Evolutionary conservation across 2,888 invertebrate species (phyloP).

Genomic region (Plutella xylostella): DNA sequence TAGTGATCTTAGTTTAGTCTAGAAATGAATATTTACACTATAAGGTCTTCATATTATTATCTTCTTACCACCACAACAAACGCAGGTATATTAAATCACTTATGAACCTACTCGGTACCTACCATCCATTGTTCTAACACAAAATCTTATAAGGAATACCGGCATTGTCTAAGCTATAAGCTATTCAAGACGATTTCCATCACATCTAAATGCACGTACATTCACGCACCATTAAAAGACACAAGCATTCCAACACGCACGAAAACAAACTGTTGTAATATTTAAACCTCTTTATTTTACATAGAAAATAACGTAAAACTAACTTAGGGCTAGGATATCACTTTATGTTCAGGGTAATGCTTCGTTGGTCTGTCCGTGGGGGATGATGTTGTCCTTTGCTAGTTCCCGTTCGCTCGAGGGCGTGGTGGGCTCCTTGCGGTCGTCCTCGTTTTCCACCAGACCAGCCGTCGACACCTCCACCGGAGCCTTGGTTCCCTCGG

Average conservation of each 20-base stretch:
- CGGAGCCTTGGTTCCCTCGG: conserved; percentile 9
- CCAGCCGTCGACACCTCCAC: conserved; percentile 11
- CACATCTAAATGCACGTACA: conserved; percentile 4
- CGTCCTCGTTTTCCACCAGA: conserved; percentile 26
- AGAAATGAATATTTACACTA: too few species aligned
- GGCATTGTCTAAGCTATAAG: neutral
- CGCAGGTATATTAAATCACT: too few species aligned
- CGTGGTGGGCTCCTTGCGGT: conserved; percentile 42
- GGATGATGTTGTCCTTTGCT: conserved; percentile 47
- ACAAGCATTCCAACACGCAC: conserved; percentile 5
- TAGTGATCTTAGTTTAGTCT: too few species aligned
- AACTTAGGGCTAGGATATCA: conserved; percentile 47
- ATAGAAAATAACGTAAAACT: conserved; percentile 42
- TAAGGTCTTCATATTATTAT: too few species aligned
- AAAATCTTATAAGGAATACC: neutral
- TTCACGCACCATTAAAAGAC: conserved; percentile 7
- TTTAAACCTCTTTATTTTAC: conserved; percentile 56
- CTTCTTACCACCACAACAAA: too few species aligned
- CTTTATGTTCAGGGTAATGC: conserved; percentile 24
- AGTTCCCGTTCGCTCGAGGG: conserved; percentile 32
- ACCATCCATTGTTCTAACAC: neutral
- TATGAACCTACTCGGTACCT: too few species aligned
- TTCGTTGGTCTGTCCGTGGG: conserved; percentile 50
- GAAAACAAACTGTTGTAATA: conserved; percentile 17
- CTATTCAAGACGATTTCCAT: neutral